Evolutionary conservation across 2,888 invertebrate genomes (phyloP), one percentile per base, ranked within the genome.

Genomic region (Drosophila austrosaltans): DNA sequence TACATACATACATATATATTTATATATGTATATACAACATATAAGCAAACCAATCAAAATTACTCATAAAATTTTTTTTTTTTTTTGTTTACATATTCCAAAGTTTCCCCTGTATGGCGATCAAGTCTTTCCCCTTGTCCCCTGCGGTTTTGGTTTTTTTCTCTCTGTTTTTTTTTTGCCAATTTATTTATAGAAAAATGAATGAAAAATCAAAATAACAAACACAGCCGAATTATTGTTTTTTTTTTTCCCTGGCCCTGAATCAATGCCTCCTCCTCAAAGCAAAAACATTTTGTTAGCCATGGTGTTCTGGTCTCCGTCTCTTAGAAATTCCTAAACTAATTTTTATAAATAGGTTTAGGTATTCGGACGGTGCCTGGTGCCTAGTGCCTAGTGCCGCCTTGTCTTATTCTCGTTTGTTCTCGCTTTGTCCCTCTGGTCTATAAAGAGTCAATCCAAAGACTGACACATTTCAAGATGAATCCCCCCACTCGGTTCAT

Each of bases 51-150:
- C 48, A 48, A 48, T 48, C 22, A 48, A 48, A 48, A 48, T 48
- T 48, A 48, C 48, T 48, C 48, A 48, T 48, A 48, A 48, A 48
- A 48, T 10, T 48, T 8, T 74, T 81, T 66, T 85, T 85, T 85
- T 81, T 87, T 85, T 87, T 76, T 85, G 88, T 85, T 85, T 85
- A 48, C 48, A 48, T 48, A 87, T 87, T 76, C 78, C 66, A 70
- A 64, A 63, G 61, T 76, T 70, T 65, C 66, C 36, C 66, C 48
- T 48, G 61, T 63, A 48, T 60, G 58, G 5, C 60, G 71, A 71
- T 72, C 58, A 63, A 65, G 74, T 63, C 39, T 69, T 44, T 53
- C 57, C 54, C 32, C 36, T 58, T 57, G 5, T 32, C 53, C 39
- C 65, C 30, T 30, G 40, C 16, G 30, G 48, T 20, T 40, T 39